phyloP scores from a whole-genome alignment of 2,113 vertebrate species.

The Glaucidium brasilianum region DNA sequence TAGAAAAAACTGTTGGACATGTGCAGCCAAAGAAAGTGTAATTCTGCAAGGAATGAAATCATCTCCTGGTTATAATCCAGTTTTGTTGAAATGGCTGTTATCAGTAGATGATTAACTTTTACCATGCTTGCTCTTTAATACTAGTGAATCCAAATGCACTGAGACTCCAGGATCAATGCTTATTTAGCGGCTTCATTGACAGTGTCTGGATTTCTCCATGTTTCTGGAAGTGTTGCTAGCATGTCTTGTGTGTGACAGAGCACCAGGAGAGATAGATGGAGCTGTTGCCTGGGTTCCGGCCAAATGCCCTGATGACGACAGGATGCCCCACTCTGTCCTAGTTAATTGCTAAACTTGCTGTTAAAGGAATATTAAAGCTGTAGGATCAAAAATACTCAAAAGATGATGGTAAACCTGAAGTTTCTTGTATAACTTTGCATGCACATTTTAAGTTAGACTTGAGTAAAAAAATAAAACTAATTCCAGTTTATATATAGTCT shows the following conservation, averaged over 20 bases:
- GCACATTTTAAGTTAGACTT: neutral
- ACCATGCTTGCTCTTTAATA: neutral
- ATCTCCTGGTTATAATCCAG: no score
- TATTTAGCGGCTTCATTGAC: neutral
- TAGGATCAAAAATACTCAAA: neutral
- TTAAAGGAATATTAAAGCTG: neutral
- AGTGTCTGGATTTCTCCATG: neutral
- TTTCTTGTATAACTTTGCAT: neutral
- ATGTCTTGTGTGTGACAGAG: neutral
- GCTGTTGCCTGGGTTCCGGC: neutral
- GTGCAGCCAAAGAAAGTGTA: fast-evolving
- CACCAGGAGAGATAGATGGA: neutral
- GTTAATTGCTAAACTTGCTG: neutral
- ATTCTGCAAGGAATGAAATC: neutral
- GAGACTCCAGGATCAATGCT: neutral
- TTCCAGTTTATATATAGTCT: neutral
- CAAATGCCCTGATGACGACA: neutral
- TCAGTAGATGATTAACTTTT: neutral
- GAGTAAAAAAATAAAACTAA: neutral
- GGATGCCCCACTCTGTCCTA: neutral
- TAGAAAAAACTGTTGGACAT: neutral
- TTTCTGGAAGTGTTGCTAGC: neutral
- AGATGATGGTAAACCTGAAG: neutral
- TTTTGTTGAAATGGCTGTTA: neutral
- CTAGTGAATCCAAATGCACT: neutral